These are phyloP conservation scores for Oreochromis spilurus DNA, from an alignment of 2,113 vertebrate genomes.

Conservation along the genomic window DNA sequence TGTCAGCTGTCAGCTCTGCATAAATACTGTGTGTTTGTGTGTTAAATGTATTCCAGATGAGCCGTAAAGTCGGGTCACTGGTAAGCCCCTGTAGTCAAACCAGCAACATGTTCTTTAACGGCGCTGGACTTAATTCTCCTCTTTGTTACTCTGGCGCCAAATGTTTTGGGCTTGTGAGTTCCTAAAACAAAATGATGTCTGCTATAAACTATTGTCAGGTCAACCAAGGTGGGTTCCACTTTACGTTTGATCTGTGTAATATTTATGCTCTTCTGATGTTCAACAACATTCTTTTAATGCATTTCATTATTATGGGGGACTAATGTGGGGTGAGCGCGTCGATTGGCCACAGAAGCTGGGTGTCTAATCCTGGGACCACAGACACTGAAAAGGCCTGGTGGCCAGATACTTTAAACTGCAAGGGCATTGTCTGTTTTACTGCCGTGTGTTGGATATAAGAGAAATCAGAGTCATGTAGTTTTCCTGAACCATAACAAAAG, in stretches of 20 bases:
- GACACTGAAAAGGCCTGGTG: background rate
- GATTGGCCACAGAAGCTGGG: background rate
- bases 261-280: background rate
- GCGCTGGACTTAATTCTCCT: background rate
- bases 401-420: background rate
- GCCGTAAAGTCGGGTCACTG: constrained; percentile 6
- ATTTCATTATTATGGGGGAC: background rate
- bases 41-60: constrained; percentile 68
- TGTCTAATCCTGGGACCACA: background rate
- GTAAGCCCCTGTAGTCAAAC: background rate
- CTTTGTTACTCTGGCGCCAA: background rate
- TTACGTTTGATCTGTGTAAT: background rate
- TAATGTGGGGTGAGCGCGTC: background rate
- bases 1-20: constrained; percentile 20
- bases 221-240: background rate
- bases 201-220: background rate
- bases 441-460: background rate
- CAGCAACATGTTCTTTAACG: background rate
- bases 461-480: background rate
- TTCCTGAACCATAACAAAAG: background rate
- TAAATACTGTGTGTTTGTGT: constrained; percentile 17
- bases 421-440: background rate
- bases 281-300: background rate
- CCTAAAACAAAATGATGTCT: background rate
- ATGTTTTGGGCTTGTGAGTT: background rate